Base-by-base conservation (phyloP, 1,140 invertebrate genomes). In the Vollenhovia emeryi region DNA sequence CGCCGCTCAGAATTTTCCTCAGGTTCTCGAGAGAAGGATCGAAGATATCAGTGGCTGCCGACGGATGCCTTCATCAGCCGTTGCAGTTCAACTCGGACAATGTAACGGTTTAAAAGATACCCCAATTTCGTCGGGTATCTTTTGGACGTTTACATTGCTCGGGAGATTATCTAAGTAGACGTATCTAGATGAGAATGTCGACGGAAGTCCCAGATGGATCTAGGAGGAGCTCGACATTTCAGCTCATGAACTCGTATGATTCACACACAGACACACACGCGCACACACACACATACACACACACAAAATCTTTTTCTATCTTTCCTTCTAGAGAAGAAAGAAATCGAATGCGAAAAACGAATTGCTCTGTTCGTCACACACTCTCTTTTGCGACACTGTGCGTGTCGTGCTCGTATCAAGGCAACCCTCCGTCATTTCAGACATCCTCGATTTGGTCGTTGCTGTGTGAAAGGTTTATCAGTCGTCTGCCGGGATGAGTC, bases 381-480 rank as follows among this genome's bases (percentile, higher is more conserved):
- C 11, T 8, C 27, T 82, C 30, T 82, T 82, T 71, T 59, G 66
- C 40, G 66, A 73, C 7, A 9, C 50, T 69, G 18, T 18, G 13
- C 15, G 40, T 43, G 33, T 43, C 64, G 59, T 66, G 43, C 27
- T 66, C 13, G 33, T 68, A 57, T 71, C 24, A 71, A 57, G 13
- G 50, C 24, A 57, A 71, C 11, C 13, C 24, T 43, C 27, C 43
- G 33, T 69, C 15, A 52, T 80, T 57, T 55, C 50, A 21, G 36
- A 75, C 69, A 59, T 73, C 84, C 84, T 87, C 88, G 76, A 86
- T 90, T 90, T 86, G 57, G 79, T 90, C 80, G 87, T 91, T 91
- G 55, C 71, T 86, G 18, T 84, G 6, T 89, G 62, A 89, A 6
- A 89, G 88, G 64, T 89, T 89, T 89, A 88, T 88, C 71, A 75